phyloP scores from a whole-genome alignment of 2,888 invertebrate genomes.

The Cataglyphis albicans region DNA sequence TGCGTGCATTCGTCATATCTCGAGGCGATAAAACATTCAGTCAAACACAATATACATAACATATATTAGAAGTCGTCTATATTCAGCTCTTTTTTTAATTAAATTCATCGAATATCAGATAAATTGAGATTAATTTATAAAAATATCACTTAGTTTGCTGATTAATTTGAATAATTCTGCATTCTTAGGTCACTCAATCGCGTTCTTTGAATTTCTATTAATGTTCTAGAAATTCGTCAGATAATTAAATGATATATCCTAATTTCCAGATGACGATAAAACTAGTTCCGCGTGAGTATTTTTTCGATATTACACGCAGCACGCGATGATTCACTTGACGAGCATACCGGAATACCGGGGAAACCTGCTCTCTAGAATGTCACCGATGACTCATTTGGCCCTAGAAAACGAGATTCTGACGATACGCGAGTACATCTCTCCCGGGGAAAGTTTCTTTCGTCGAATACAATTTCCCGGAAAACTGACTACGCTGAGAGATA shows the following conservation, averaged over 20 bases:
- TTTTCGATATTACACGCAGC: conserved; percentile 14
- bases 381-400: conserved; percentile 66
- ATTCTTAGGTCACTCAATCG: not conserved
- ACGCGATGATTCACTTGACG: conserved; percentile 63
- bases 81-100: not conserved
- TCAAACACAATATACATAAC: not conserved
- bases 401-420: conserved; percentile 40
- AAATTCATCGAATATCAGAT: not conserved
- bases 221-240: not conserved
- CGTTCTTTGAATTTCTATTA: not conserved
- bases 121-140: not conserved
- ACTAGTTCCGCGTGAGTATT: conserved; percentile 1
- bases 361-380: conserved; percentile 66
- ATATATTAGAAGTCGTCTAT: conserved; percentile 3
- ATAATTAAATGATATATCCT: not conserved
- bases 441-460: conserved; percentile 57
- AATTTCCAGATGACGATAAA: not conserved
- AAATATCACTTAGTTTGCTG: not conserved
- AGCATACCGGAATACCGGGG: conserved; percentile 64
- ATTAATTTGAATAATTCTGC: not conserved
- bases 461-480: conserved; percentile 61
- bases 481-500: not conserved
- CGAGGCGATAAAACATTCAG: conserved; percentile 16
- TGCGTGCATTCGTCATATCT: not conserved
- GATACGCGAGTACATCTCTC: conserved; percentile 23